A percentile compares a stretch with the other conserved stretches of the same genome.
These are phyloP conservation scores for Oceanites oceanicus DNA, from an alignment of 2,113 vertebrate genomes.

Conservation along the genomic window DNA sequence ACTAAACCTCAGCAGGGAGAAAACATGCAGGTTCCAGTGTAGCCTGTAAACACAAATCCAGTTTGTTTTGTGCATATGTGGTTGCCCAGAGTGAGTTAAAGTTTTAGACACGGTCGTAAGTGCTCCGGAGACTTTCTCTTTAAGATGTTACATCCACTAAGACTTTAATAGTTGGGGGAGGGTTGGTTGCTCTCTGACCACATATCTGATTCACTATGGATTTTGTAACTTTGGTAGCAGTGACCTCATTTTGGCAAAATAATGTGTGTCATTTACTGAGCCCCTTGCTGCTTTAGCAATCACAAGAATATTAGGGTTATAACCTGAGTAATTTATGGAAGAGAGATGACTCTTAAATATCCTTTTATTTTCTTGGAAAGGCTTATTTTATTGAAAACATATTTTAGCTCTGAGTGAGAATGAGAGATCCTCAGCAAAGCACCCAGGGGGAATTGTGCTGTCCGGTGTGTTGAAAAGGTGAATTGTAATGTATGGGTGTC, in stretches of 20 bases:
- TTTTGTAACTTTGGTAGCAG: conserved; percentile 66
- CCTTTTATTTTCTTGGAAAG: conserved; percentile 39
- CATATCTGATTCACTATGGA: conserved; percentile 61
- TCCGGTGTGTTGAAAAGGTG: conserved; percentile 53
- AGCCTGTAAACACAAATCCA: background rate
- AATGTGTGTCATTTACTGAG: conserved; percentile 59
- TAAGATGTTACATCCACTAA: conserved; percentile 25
- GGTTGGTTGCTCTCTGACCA: conserved; percentile 55
- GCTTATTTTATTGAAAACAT: conserved; percentile 60
- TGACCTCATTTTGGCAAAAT: conserved; percentile 71
- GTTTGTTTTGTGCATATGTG: background rate
- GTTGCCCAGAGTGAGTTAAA: background rate
- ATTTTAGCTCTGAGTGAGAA: conserved; percentile 52
- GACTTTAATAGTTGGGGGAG: conserved; percentile 2
- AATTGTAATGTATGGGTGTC: conserved; percentile 49
- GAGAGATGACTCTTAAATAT: conserved; percentile 51
- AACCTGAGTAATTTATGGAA: conserved; percentile 72
- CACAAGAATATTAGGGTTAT: conserved; percentile 60
- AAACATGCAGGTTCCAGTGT: background rate
- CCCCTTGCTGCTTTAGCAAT: conserved; percentile 58
- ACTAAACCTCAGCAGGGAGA: background rate
- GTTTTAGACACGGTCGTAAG: background rate
- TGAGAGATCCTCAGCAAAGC: conserved; percentile 34
- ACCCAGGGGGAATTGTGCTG: conserved; percentile 26
- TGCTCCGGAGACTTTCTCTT: conserved; percentile 20